Percentiles rank a stretch among this genome's conserved stretches.
Conservation (phyloP, 2,888 invertebrate genomes). For the Conomelus anceps region DNA sequence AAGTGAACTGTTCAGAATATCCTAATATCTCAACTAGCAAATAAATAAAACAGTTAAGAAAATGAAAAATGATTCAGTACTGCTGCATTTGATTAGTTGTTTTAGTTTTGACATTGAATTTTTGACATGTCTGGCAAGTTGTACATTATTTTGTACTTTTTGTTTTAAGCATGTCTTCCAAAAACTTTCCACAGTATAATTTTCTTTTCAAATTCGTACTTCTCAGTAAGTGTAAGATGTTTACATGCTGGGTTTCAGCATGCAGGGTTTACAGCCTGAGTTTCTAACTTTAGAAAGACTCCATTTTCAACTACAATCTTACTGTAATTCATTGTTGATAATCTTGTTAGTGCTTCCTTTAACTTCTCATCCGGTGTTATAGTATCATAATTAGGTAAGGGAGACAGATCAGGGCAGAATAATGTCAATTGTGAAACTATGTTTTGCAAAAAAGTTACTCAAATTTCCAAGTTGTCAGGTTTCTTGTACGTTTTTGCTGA, state of each 20-base stretch:
- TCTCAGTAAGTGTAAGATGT: too few relatives aligned
- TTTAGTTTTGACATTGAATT: not conserved
- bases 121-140: not conserved
- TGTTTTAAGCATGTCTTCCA: not conserved
- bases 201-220: not conserved
- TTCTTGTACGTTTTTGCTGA: too few relatives aligned
- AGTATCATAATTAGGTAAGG: not conserved
- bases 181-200: not conserved
- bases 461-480: too few relatives aligned
- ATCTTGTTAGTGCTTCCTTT: not conserved
- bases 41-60: not conserved
- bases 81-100: not conserved
- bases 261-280: too few relatives aligned
- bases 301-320: too few relatives aligned
- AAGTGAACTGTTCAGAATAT: not conserved
- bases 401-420: too few relatives aligned
- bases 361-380: too few relatives aligned
- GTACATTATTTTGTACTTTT: not conserved
- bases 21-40: not conserved
- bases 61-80: not conserved
- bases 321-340: not conserved
- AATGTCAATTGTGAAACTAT: too few relatives aligned
- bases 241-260: not conserved
- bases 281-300: not conserved
- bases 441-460: too few relatives aligned